Evolutionary conservation across 2,888 invertebrate species (phyloP), one percentile per base, ranked within the genome.

Genomic region (Trisateles emortualis): DNA sequence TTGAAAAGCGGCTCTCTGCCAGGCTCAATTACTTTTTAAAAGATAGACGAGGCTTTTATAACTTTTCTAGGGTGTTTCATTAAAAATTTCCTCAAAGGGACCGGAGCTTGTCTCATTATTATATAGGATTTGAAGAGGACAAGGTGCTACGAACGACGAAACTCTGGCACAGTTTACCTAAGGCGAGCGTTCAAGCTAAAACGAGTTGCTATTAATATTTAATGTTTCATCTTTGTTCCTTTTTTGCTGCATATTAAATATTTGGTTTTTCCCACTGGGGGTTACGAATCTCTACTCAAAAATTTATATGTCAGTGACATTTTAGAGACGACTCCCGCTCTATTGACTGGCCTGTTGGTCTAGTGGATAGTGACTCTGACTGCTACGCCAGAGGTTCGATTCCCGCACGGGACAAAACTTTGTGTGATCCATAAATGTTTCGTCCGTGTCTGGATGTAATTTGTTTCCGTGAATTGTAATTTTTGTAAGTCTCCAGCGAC

Each of bases 21-120:
- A 57, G 68, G 79, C 81, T 86, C 87, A 85, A 87, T 87, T 86
- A 86, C 81, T 78, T 81, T 84, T 81, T 79, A 80, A 84, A 71
- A 86, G 83, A 81, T 80, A 79, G 77, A 74, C 74, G 76, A 70
- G 65, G 78, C 80, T 81, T 85, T 84, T 83, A 82, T 81, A 83
- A 86, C 83, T 78, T 83, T 83, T 82, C 81, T 81, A 81, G 76
- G 82, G 81, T 75, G 83, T 87, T 88, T 88, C 85, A 85, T 87
- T 87, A 84, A 87, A 87, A 86, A 79, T 74, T 81, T 83, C 76
- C 78, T 81, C 79, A 83, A 86, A 86, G 86, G 79, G 75, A 76
- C 75, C 71, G 74, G 68, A 74, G 82, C 81, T 83, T 81, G 85
- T 85, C 83, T 85, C 85, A 83, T 88, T 87, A 87, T 87, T 86